A percentile compares a stretch with the other conserved stretches of the same genome.
These are phyloP conservation scores for Chaetorhynchus papuensis DNA, from an alignment of 2,113 vertebrate species.

Conservation along the genomic window DNA sequence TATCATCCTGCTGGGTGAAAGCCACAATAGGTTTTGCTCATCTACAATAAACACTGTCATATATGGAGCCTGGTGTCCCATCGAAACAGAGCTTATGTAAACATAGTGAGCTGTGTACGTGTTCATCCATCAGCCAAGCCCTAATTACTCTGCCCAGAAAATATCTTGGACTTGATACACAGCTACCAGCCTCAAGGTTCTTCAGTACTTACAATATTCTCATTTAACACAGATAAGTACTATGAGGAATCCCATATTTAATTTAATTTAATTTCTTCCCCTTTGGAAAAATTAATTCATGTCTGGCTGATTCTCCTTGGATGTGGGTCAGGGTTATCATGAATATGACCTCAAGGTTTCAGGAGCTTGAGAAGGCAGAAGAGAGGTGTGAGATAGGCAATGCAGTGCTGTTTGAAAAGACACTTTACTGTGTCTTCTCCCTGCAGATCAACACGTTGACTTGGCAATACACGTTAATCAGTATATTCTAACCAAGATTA, in stretches of 20 bases:
- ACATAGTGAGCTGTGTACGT: neutral
- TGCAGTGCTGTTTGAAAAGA: neutral
- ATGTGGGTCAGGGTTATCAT: neutral
- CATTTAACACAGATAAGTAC: neutral
- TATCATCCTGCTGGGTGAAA: neutral
- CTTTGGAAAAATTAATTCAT: neutral
- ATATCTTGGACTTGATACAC: neutral
- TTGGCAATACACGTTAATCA: neutral
- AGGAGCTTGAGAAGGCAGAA: neutral
- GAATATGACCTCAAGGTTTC: neutral
- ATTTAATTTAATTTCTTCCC: neutral
- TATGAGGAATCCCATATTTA: neutral
- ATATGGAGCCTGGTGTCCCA: neutral
- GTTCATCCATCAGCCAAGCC: neutral
- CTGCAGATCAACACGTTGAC: neutral
- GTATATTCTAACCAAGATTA: neutral
- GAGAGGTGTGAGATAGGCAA: neutral
- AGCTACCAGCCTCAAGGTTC: neutral
- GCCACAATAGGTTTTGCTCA: neutral
- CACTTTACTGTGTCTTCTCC: neutral
- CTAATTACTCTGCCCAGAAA: neutral
- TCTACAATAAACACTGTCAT: neutral
- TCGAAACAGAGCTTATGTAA: neutral
- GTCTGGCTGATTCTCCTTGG: neutral
- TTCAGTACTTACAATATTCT: neutral